Evolutionary conservation across 92 coral and sea anemone species (phyloP).

Genomic region (Porites rus): DNA sequence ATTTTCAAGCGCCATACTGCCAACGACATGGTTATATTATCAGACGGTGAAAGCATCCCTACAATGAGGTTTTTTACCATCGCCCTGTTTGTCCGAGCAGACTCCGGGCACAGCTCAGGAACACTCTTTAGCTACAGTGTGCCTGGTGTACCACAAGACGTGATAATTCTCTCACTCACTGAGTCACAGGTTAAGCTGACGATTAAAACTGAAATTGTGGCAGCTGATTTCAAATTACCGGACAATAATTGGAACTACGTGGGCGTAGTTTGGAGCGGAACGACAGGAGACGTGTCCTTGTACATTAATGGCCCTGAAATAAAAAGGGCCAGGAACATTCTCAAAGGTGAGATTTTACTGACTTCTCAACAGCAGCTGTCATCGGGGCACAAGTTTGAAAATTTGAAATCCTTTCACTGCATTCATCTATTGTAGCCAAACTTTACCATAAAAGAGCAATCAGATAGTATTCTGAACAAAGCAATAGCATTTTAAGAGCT

Average conservation of each 20-base stretch:
- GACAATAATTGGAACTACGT: conserved; percentile 72
- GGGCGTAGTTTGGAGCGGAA: conserved; percentile 63
- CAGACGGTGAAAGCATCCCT: conserved; percentile 29
- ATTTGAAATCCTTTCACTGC: too few species aligned
- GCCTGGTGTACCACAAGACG: conserved; percentile 39
- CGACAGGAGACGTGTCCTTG: conserved; percentile 26
- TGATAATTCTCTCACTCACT: conserved; percentile 50
- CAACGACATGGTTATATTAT: conserved; percentile 44
- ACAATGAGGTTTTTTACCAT: conserved; percentile 47
- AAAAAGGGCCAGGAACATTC: neutral
- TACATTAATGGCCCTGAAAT: conserved; percentile 53
- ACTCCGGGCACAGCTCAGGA: conserved; percentile 50
- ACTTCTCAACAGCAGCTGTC: too few species aligned
- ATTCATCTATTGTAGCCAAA: too few species aligned
- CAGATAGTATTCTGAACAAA: too few species aligned
- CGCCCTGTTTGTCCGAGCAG: conserved; percentile 63
- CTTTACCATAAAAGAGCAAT: too few species aligned
- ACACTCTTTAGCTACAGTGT: conserved; percentile 70
- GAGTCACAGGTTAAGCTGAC: conserved; percentile 28
- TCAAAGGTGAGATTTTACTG: neutral
- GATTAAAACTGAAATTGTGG: conserved; percentile 44
- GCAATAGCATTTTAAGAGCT: too few species aligned
- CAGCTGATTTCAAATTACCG: conserved; percentile 31
- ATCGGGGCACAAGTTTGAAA: too few species aligned
- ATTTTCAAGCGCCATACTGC: conserved; percentile 45